Evolutionary conservation across 2,797 vertebrate species (phyloP).

Genomic region (Hydrolagus colliei): DNA sequence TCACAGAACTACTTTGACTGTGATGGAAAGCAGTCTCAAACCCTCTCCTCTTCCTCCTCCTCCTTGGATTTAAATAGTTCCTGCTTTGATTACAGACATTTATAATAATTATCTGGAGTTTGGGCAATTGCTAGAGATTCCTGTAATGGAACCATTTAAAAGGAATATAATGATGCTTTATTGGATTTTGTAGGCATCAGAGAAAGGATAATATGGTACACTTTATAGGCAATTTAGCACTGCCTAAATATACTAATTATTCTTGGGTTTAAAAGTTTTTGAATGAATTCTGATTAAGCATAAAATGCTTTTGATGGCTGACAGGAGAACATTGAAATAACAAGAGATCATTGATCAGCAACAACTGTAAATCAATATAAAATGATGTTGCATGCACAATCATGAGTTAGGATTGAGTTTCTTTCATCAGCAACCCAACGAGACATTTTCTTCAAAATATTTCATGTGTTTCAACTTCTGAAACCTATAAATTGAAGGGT

Average conservation of each 20-base stretch:
- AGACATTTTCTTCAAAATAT: not conserved
- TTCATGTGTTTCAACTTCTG: not conserved
- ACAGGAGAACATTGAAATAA: not conserved
- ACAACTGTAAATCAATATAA: not conserved
- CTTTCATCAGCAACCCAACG: not conserved
- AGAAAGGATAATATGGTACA: constrained; percentile 53
- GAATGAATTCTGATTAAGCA: not conserved
- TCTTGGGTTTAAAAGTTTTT: constrained; percentile 21
- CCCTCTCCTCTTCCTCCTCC: constrained; percentile 39
- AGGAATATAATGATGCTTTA: constrained; percentile 80
- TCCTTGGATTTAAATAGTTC: constrained; percentile 64
- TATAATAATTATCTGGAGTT: constrained; percentile 85
- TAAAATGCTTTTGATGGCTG: not conserved
- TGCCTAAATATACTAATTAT: constrained; percentile 43
- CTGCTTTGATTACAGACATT: constrained; percentile 84
- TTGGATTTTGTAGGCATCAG: constrained; percentile 72
- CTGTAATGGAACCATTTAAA: constrained; percentile 80
- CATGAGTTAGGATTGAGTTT: not conserved
- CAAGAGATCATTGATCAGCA: not conserved
- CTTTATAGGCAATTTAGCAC: constrained; percentile 54
- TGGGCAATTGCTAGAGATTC: constrained; percentile 64
- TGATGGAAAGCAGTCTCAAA: constrained; percentile 78
- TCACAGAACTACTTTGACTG: constrained; percentile 51
- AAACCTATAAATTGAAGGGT: not conserved
- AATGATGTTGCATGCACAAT: not conserved